These are phyloP conservation scores for Danionella dracula DNA, from an alignment of 2,797 vertebrate species.

Conservation along the genomic window DNA sequence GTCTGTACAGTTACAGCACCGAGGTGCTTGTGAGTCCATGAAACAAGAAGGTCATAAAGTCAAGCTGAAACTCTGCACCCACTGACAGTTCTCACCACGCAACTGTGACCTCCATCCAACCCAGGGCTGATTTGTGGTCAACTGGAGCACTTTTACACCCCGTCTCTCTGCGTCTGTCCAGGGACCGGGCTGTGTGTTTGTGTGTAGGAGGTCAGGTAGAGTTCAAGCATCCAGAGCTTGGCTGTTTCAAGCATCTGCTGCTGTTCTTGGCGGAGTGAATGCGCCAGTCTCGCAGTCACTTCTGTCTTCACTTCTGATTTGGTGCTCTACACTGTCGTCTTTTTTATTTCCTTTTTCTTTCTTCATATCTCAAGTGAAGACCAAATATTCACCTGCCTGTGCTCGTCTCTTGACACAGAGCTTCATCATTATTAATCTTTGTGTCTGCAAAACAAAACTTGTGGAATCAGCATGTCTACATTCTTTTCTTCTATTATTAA, in stretches of 20 bases:
- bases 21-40: constrained; percentile 15
- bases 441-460: constrained; percentile 16
- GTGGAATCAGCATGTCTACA: constrained; percentile 7
- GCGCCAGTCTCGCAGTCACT: neutral
- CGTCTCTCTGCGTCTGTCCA: constrained; percentile 16
- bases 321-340: neutral
- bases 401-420: neutral
- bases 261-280: constrained; percentile 7
- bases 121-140: constrained; percentile 28
- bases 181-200: constrained; percentile 17
- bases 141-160: constrained; percentile 22
- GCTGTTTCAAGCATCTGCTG: constrained; percentile 21
- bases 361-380: neutral
- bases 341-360: constrained; percentile 22
- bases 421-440: constrained; percentile 32
- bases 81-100: constrained; percentile 17
- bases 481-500: constrained; percentile 21
- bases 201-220: constrained; percentile 23
- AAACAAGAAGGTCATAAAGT: constrained; percentile 26
- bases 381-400: neutral
- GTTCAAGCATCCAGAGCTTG: constrained; percentile 26
- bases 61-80: constrained; percentile 17
- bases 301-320: constrained; percentile 12
- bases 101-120: constrained; percentile 16
- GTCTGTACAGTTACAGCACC: neutral